Percentiles rank a stretch among this genome's conserved stretches.
Conservation (phyloP, 2,113 vertebrate species). For the Anas platyrhynchos region DNA sequence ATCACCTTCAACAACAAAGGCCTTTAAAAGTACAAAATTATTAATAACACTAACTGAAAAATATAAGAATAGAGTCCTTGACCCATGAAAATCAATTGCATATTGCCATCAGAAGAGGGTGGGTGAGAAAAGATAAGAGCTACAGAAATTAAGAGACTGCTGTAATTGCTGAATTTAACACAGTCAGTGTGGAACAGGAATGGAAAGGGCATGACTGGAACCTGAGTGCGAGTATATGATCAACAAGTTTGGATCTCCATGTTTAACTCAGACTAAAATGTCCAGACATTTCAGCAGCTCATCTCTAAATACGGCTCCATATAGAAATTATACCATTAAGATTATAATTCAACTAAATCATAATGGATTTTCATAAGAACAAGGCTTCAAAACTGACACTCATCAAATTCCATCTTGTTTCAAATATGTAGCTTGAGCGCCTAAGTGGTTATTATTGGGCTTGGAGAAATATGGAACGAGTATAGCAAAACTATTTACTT, state of each 20-base stretch:
- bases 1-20: background rate
- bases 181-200: background rate
- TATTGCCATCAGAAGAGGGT: background rate
- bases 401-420: background rate
- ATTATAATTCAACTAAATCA: background rate
- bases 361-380: background rate
- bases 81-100: background rate
- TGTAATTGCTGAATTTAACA: background rate
- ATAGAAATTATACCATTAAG: background rate
- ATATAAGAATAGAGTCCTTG: background rate
- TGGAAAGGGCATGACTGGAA: background rate
- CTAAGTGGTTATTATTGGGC: background rate
- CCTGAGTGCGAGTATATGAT: background rate
- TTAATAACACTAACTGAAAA: background rate
- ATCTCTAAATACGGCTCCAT: background rate
- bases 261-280: background rate
- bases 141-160: too few relatives aligned
- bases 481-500: background rate
- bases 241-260: background rate
- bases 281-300: background rate
- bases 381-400: background rate
- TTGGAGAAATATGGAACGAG: background rate
- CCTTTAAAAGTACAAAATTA: background rate
- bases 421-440: background rate
- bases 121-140: background rate